Base-by-base conservation (phyloP, 2,888 invertebrate species). In the Pollenia griseotomentosa region DNA sequence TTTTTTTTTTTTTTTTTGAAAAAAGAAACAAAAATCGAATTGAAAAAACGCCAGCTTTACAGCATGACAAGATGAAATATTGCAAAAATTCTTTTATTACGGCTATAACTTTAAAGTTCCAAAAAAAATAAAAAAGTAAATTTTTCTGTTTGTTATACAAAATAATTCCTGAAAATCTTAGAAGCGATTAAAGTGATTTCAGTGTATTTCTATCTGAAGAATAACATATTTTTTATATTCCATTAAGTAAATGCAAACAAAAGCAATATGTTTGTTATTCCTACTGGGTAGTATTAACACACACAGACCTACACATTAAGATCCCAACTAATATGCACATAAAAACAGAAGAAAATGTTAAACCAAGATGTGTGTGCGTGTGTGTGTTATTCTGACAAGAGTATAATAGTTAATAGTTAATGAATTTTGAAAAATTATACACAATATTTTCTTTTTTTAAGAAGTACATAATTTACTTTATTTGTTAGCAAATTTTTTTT, bases 201-300 rank as follows among this genome's bases (percentile, higher is more conserved):
- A 46, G 65, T 65, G 65, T 65, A 46, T 46, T 46, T 14, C 23
- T 57, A 23, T 14, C 33, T 33, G 2, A 33, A 59, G 10, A 23
- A 73, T 46, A 71, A n/a, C 44, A 73, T 46, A 51, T 40, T 53
- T n/a, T 33, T 74, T 48, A 16, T 46, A 16, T 8, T 57, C 33
- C 23, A n/a, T 46, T 59, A 61, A 73, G 59, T 46, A 48, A 14
- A 44, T 23, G 16, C 33, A 70, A 53, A 70, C 19, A 48, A 16
- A 70, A 16, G 19, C 46, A 61, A 59, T 48, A 74, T 40, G 59
- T 74, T 74, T 74, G 23, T 40, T 74, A 59, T 74, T 74, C 46
- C 33, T 74, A 46, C 11, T 73, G 57, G 73, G 44, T 46, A 57
- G 12, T 57, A 59, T 73, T 44, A 57, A 12, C 12, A 23, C 33